These are phyloP conservation scores for Esperia sulphurella DNA, from an alignment of 2,888 invertebrate species.

Conservation along the genomic window DNA sequence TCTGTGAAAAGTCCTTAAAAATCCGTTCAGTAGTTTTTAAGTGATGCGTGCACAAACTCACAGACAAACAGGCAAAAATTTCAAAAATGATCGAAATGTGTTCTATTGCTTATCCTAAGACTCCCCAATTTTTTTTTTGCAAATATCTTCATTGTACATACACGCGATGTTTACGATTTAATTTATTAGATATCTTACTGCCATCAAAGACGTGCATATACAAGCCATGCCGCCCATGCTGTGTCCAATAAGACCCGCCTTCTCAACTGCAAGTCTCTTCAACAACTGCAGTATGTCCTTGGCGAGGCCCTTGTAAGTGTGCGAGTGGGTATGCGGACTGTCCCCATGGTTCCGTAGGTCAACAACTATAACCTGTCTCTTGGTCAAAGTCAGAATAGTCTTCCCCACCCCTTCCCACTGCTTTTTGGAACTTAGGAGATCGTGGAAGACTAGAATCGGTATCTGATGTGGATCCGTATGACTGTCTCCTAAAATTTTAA, in stretches of 20 bases:
- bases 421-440: slow-evolving; percentile 90
- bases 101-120: too few relatives aligned
- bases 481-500: slow-evolving; percentile 45
- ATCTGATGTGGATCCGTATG: slow-evolving; percentile 16
- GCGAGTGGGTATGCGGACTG: slow-evolving; percentile 87
- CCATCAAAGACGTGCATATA: slow-evolving; percentile 88
- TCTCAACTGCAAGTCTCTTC: slow-evolving; percentile 77
- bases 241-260: slow-evolving; percentile 88
- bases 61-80: too few relatives aligned
- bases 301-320: slow-evolving; percentile 87
- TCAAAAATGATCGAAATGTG: too few relatives aligned
- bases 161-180: too few relatives aligned
- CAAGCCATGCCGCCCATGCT: slow-evolving; percentile 94
- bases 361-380: slow-evolving; percentile 86
- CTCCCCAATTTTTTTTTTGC: too few relatives aligned
- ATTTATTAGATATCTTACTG: slow-evolving; percentile 70
- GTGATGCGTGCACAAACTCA: too few relatives aligned
- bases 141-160: too few relatives aligned
- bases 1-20: too few relatives aligned
- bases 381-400: slow-evolving; percentile 82
- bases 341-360: slow-evolving; percentile 97
- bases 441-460: slow-evolving; percentile 83
- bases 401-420: slow-evolving; percentile 93
- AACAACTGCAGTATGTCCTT: slow-evolving; percentile 84
- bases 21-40: too few relatives aligned